phyloP scores from a whole-genome alignment of 2,113 vertebrate genomes.

The Orientallactaga bullata region DNA sequence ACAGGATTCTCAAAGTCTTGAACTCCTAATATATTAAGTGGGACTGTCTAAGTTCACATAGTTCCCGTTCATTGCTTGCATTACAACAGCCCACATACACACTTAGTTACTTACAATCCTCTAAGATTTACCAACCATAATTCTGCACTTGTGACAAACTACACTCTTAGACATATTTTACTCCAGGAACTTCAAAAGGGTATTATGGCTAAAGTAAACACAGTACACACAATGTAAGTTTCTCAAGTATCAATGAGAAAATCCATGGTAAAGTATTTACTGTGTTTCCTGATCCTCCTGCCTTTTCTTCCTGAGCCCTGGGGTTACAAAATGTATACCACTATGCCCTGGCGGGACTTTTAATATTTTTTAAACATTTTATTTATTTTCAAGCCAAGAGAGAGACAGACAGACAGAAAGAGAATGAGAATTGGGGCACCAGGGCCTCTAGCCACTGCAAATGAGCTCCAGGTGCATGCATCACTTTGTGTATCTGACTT shows the following conservation, averaged over 20 bases:
- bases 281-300: background rate
- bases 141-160: constrained; percentile 29
- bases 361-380: no score
- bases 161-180: background rate
- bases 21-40: constrained; percentile 26
- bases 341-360: no score
- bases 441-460: no score
- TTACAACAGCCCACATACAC: background rate
- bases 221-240: background rate
- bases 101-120: background rate
- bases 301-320: no score
- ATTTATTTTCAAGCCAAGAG: no score
- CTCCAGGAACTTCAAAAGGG: background rate
- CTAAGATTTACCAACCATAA: constrained; percentile 20
- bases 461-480: no score
- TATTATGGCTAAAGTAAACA: constrained; percentile 18
- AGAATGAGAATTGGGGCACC: no score
- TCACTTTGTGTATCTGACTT: no score
- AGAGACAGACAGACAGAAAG: no score
- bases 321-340: no score
- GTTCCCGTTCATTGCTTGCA: background rate
- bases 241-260: constrained; percentile 35
- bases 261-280: background rate
- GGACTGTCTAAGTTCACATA: background rate
- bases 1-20: background rate